These are phyloP conservation scores for Pyrochroa serraticornis DNA, from an alignment of 2,888 invertebrate species.

Conservation along the genomic window DNA sequence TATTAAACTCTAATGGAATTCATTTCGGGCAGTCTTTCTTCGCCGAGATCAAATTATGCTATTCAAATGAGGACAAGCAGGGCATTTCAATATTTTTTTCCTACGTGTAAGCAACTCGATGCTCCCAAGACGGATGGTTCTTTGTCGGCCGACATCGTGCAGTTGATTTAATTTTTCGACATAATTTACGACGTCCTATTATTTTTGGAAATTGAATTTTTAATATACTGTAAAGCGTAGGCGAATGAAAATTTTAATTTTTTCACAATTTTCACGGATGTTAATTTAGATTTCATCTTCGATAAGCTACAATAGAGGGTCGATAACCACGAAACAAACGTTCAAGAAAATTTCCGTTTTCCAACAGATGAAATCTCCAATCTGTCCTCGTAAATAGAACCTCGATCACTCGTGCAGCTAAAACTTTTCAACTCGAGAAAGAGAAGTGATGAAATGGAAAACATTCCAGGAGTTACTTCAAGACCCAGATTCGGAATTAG, in stretches of 20 bases:
- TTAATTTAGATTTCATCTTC: too few relatives aligned
- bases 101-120: constrained; percentile 16
- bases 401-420: too few relatives aligned
- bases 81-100: constrained; percentile 21
- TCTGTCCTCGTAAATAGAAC: too few relatives aligned
- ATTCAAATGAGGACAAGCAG: constrained; percentile 31
- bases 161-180: constrained; percentile 26
- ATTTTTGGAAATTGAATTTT: constrained; percentile 35
- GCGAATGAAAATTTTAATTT: background rate
- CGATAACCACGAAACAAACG: too few relatives aligned
- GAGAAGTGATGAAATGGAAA: too few relatives aligned
- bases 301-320: too few relatives aligned
- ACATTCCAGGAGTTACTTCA: too few relatives aligned
- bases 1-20: constrained; percentile 33
- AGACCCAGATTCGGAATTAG: too few relatives aligned
- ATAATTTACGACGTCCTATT: constrained; percentile 30
- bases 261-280: background rate
- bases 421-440: too few relatives aligned
- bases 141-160: constrained; percentile 28
- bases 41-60: constrained; percentile 34
- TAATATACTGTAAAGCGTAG: constrained; percentile 26
- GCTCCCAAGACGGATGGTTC: constrained; percentile 26
- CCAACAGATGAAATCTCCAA: too few relatives aligned
- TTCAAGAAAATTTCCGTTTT: too few relatives aligned
- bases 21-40: constrained; percentile 27